Evolutionary conservation across 2,797 vertebrate species (phyloP).

Genomic region (Hozukius guyotensis): DNA sequence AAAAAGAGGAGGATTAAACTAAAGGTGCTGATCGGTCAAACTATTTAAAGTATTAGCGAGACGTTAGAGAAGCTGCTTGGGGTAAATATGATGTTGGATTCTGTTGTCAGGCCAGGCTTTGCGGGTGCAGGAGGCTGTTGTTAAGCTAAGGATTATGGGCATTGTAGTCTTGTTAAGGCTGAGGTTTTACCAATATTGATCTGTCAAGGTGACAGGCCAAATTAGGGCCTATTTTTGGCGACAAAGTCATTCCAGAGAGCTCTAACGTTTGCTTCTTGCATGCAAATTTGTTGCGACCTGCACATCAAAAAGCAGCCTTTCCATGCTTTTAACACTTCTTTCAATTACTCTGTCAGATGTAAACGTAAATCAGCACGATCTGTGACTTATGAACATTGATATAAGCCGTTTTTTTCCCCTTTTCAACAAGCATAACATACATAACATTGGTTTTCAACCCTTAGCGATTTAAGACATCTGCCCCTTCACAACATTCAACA

Average conservation of each 20-base stretch:
- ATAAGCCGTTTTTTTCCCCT: too few relatives aligned
- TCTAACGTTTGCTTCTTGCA: neutral
- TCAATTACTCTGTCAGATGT: neutral
- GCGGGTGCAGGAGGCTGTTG: conserved; percentile 33
- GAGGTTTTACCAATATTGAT: conserved; percentile 38
- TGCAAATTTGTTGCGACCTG: neutral
- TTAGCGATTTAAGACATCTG: neutral
- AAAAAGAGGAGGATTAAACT: conserved; percentile 54
- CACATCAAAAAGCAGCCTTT: neutral
- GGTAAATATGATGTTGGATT: conserved; percentile 66
- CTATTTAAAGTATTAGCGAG: conserved; percentile 62
- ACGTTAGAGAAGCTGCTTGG: conserved; percentile 39
- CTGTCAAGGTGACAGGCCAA: conserved; percentile 35
- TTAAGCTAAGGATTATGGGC: conserved; percentile 52
- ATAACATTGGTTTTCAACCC: neutral
- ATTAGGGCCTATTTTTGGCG: conserved; percentile 10
- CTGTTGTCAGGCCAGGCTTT: conserved; percentile 60
- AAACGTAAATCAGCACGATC: neutral
- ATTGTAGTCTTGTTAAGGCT: neutral
- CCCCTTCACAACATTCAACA: neutral
- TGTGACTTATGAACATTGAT: too few relatives aligned
- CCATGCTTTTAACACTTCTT: neutral
- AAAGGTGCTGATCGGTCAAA: conserved; percentile 51
- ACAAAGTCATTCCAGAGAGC: conserved; percentile 12
- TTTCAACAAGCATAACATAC: too few relatives aligned